Evolutionary conservation across 2,797 vertebrate genomes (phyloP), one percentile per base, ranked within the genome.

Genomic region (Hylomyscus alleni): DNA sequence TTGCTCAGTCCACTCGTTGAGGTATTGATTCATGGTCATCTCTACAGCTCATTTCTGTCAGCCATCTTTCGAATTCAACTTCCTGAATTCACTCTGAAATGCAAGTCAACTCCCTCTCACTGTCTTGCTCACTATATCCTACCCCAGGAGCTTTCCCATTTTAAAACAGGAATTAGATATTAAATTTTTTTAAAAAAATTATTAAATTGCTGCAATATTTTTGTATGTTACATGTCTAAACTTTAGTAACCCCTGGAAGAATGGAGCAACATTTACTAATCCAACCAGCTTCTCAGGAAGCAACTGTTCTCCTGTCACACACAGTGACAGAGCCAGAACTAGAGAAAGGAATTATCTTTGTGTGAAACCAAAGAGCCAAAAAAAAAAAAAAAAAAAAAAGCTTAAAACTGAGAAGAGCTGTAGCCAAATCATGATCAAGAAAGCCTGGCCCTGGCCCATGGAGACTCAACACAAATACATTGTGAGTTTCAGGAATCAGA

Each of bases 21-120:
- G 40, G 9, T 20, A 62, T 58, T 83, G 6, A 65, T 86, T 75
- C 54, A 5, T 14, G 22, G 12, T 81, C 19, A 40, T 20, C 52
- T 37, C 65, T 37, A 65, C 1, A n/a, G 40, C 54, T 86, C 19
- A 84, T 75, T 84, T 94, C 47, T 69, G 90, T 54, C 26, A 44
- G 54, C 62, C 62, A 47, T 78, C 62, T 95, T 87, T 91, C 40
- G 19, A 13, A 13, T 65, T 81, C 69, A 80, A 78, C 50, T 89
- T 91, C 47, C 5, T 37, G 10, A 93, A 75, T 92, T 89, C 40
- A 62, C 47, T 90, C 94, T 85, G 54, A 96, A 93, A 54, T 34
- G 12, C 7, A 88, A 29, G 37, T 58, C 52, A 86, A 54, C n/a
- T n/a, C 29, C 72, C 80, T 92, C 83, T 93, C 22, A 75, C n/a